A percentile compares a stretch with the other conserved stretches of the same genome.
These are phyloP conservation scores for Oscarella lobularis DNA, from an alignment of 37 sponge, comb jelly and placozoan genomes.

Conservation along the genomic window DNA sequence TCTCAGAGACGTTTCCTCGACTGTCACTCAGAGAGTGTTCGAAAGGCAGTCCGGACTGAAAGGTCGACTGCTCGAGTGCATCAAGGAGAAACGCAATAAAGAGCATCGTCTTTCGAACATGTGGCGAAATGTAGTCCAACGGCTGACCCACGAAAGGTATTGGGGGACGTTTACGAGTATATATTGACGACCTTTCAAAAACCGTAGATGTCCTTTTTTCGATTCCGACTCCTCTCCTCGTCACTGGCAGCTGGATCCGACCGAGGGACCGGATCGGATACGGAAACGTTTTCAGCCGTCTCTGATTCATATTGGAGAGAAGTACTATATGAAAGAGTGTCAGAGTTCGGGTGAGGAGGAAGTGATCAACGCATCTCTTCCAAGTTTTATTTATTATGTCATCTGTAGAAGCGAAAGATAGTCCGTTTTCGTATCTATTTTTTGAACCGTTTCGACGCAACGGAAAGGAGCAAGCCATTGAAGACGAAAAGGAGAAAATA, in stretches of 20 bases:
- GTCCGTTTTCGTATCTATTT: too few relatives aligned
- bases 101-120: neutral
- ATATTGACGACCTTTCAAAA: too few relatives aligned
- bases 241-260: slow-evolving; percentile 83
- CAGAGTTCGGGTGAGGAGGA: neutral
- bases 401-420: too few relatives aligned
- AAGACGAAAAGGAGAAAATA: too few relatives aligned
- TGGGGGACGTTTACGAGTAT: neutral
- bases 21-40: too few relatives aligned
- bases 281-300: slow-evolving; percentile 55
- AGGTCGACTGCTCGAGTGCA: neutral
- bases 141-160: neutral
- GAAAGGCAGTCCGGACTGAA: neutral
- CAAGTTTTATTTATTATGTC: too few relatives aligned
- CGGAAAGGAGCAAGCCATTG: too few relatives aligned
- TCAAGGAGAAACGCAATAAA: neutral
- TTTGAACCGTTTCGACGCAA: too few relatives aligned
- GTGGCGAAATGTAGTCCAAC: neutral
- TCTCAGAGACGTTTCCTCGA: too few relatives aligned
- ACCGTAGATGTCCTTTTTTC: neutral
- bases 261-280: slow-evolving; percentile 76
- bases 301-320: slow-evolving; percentile 26
- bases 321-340: slow-evolving; percentile 13
- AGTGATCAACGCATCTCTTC: too few relatives aligned
- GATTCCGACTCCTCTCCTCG: neutral